Conservation (phyloP, 2,797 vertebrate species). For the Nannoperca obscura region DNA sequence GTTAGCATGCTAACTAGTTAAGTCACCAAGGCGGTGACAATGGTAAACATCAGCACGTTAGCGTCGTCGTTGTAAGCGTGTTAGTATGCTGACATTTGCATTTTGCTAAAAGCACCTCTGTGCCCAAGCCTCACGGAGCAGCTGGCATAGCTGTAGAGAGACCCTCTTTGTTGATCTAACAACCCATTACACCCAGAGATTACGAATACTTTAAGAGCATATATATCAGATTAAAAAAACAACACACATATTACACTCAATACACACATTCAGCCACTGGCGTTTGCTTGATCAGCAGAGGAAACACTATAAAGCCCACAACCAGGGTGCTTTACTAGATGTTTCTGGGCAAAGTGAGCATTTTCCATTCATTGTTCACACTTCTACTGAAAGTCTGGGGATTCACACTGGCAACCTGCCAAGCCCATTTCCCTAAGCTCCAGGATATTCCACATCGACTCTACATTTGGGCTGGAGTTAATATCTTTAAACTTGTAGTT, state of each 20-base stretch:
- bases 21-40: neutral
- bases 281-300: too few relatives aligned
- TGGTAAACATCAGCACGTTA: neutral
- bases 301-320: neutral
- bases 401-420: constrained; percentile 8
- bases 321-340: neutral
- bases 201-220: neutral
- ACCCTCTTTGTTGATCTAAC: too few relatives aligned
- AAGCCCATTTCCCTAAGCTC: neutral
- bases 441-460: constrained; percentile 13
- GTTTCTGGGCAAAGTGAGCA: neutral
- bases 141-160: too few relatives aligned
- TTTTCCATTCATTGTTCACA: neutral
- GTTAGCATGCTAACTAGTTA: neutral
- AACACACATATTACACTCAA: too few relatives aligned
- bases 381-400: neutral
- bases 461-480: neutral
- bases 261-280: too few relatives aligned
- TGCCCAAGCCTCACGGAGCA: too few relatives aligned
- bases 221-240: neutral
- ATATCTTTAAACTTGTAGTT: constrained; percentile 3
- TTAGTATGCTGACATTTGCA: neutral
- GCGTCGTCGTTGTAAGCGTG: neutral
- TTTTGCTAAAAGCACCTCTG: too few relatives aligned
- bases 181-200: too few relatives aligned